Percentiles rank a stretch among this genome's conserved stretches.
phyloP scores from a whole-genome alignment of 2,797 vertebrate genomes.

The Lacerta bilineata region DNA sequence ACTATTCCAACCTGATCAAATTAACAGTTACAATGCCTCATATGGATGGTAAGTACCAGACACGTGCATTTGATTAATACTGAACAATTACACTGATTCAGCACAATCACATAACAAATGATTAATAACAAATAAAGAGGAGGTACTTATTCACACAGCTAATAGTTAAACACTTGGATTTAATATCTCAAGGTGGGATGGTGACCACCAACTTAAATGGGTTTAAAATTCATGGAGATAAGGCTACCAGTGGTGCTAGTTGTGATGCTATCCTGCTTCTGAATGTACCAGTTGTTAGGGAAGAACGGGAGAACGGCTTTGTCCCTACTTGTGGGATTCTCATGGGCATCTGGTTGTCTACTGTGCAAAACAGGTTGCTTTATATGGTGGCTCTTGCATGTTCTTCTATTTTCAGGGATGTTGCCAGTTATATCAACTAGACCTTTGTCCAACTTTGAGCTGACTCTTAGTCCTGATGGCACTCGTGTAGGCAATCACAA shows the following conservation, averaged over 20 bases:
- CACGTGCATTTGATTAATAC: background rate
- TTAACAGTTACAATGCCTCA: conserved; percentile 88
- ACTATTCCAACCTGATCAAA: conserved; percentile 87
- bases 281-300: too few species aligned
- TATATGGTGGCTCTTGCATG: background rate
- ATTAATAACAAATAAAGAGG: background rate
- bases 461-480: conserved; percentile 87
- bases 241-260: background rate
- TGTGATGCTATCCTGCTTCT: background rate
- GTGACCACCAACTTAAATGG: background rate
- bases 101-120: background rate
- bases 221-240: background rate
- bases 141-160: too few species aligned
- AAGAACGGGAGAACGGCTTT: too few species aligned
- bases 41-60: conserved; percentile 83
- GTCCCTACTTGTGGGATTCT: background rate
- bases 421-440: conserved; percentile 87
- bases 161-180: too few species aligned
- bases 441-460: conserved; percentile 88
- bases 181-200: background rate
- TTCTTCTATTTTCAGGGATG: conserved; percentile 81
- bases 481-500: conserved; percentile 88
- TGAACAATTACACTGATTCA: too few species aligned
- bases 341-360: background rate
- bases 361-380: background rate